Percentiles rank a stretch among this genome's conserved stretches.
Conservation (phyloP, 2,797 vertebrate species). For the Momotus momota region DNA sequence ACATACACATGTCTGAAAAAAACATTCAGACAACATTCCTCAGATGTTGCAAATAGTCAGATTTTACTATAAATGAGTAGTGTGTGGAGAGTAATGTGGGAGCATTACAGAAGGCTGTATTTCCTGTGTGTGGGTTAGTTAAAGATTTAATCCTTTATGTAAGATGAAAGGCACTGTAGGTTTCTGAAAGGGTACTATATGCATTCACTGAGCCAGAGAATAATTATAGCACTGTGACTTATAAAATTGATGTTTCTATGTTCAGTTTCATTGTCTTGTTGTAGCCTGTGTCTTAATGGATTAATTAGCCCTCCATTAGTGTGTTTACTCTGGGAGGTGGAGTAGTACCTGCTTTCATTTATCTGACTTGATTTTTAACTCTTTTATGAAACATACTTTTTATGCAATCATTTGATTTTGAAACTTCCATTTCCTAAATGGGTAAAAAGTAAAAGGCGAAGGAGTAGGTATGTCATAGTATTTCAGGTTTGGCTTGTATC, state of each 20-base stretch:
- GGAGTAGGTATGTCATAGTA: not conserved
- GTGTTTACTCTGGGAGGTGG: conserved; percentile 52
- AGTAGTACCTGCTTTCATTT: conserved; percentile 57
- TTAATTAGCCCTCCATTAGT: conserved; percentile 75
- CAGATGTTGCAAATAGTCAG: conserved; percentile 4
- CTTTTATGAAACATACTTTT: conserved; percentile 15
- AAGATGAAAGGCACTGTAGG: conserved; percentile 70
- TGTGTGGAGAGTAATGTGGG: conserved; percentile 3
- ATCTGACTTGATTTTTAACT: conserved; percentile 44
- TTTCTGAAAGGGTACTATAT: conserved; percentile 61
- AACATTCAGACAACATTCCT: not conserved
- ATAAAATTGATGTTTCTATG: conserved; percentile 74
- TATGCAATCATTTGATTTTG: not conserved
- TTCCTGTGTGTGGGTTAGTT: conserved; percentile 60
- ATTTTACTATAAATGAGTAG: conserved; percentile 45
- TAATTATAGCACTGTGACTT: conserved; percentile 76
- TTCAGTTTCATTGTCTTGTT: conserved; percentile 73
- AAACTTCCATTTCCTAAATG: conserved; percentile 6
- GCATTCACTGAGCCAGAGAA: conserved; percentile 65
- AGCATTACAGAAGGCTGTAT: conserved; percentile 47
- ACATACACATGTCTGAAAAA: not conserved
- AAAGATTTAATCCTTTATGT: conserved; percentile 72
- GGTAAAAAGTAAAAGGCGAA: not conserved
- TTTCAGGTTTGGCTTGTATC: not conserved
- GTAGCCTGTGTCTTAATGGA: conserved; percentile 73